A percentile compares a stretch with the other conserved stretches of the same genome.
phyloP scores from a whole-genome alignment of 1,140 invertebrate species.

The Drosophila equinoxialis region DNA sequence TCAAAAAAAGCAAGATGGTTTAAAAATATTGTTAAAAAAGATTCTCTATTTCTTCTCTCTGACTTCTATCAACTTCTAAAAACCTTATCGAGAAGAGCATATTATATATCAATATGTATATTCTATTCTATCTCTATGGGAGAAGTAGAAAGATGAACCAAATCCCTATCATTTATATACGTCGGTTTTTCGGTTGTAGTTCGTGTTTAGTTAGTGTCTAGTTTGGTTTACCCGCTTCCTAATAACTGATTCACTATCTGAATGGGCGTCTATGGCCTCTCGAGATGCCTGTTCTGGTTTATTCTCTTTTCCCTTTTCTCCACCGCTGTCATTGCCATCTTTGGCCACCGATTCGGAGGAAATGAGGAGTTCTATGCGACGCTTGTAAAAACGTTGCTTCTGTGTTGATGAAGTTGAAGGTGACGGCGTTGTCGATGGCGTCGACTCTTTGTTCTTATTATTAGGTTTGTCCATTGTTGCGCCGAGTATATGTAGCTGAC shows the following conservation, averaged over 20 bases:
- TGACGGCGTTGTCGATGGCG: neutral
- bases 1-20: slow-evolving; percentile 10
- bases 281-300: neutral
- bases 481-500: slow-evolving; percentile 8
- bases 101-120: no score
- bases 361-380: neutral
- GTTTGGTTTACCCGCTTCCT: slow-evolving; percentile 63
- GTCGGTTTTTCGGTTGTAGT: neutral
- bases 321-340: no score
- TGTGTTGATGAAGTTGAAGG: neutral
- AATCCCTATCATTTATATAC: no score
- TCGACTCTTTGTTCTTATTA: slow-evolving; percentile 23
- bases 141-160: no score
- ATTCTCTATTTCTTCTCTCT: no score
- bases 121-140: no score
- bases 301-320: slow-evolving; percentile 5
- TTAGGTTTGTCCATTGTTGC: slow-evolving; percentile 53
- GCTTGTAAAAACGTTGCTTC: slow-evolving; percentile 19
- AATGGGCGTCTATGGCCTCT: no score
- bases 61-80: no score
- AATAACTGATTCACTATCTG: neutral
- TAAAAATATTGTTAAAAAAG: neutral
- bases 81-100: no score
- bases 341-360: neutral
- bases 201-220: slow-evolving; percentile 14